A percentile compares a stretch with the other conserved stretches of the same genome.
These are phyloP conservation scores for Malurus alboscapulatus DNA, from an alignment of 2,113 vertebrate genomes.

Conservation along the genomic window DNA sequence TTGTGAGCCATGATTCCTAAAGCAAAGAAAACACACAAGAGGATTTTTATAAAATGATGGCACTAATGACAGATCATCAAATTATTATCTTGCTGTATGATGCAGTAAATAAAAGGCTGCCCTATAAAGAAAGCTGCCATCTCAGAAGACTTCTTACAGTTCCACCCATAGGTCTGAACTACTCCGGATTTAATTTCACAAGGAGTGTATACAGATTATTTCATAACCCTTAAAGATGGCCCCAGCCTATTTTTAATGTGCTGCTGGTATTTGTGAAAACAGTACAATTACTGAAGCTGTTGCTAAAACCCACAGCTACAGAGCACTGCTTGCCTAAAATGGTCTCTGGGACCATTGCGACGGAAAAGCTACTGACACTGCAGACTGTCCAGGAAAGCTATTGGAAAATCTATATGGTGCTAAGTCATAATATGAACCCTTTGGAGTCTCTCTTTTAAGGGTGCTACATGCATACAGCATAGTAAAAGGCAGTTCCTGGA, in stretches of 20 bases:
- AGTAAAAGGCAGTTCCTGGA: constrained; percentile 18
- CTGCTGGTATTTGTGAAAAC: constrained; percentile 62
- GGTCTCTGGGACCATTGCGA: constrained; percentile 55
- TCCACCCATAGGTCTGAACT: constrained; percentile 52
- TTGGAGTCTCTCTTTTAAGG: constrained; percentile 34
- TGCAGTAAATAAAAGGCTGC: constrained; percentile 36
- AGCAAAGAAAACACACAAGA: constrained; percentile 6
- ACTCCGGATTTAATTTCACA: constrained; percentile 64
- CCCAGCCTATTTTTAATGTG: constrained; percentile 63
- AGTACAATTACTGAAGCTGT: constrained; percentile 62
- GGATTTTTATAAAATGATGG: not conserved
- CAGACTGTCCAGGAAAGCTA: constrained; percentile 61
- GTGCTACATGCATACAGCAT: not conserved
- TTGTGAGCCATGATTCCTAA: constrained; percentile 3
- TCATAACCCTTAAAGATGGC: constrained; percentile 64
- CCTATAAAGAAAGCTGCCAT: constrained; percentile 60
- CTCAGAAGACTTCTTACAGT: constrained; percentile 61
- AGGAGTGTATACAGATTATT: constrained; percentile 66
- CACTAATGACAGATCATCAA: constrained; percentile 58
- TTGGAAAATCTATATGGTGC: constrained; percentile 50
- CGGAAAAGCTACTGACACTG: constrained; percentile 64
- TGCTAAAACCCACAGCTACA: constrained; percentile 62
- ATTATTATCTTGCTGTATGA: constrained; percentile 43
- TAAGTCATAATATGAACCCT: constrained; percentile 50
- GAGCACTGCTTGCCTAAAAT: constrained; percentile 41